Evolutionary conservation across 2,888 invertebrate genomes (phyloP).

Genomic region (Tipula helvola): DNA sequence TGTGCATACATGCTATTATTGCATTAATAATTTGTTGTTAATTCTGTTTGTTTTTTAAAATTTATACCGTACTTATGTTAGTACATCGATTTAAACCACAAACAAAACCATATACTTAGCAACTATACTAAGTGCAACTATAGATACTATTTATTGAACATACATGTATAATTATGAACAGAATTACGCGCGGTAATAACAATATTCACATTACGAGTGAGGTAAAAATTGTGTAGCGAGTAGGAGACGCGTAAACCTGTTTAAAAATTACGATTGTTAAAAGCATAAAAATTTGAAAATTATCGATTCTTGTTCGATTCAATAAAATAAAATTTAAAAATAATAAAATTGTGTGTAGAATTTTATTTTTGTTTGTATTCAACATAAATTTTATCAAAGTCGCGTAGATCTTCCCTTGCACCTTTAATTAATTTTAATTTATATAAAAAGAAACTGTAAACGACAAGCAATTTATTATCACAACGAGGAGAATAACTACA

Average conservation of each 20-base stretch:
- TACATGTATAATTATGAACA: too few relatives aligned
- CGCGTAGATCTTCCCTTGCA: not conserved
- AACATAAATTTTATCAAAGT: not conserved
- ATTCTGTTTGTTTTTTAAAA: not conserved
- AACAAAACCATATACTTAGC: not conserved
- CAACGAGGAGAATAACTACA: not conserved
- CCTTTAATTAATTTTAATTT: constrained; percentile 4
- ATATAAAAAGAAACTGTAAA: not conserved
- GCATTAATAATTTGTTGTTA: not conserved
- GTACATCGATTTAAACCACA: not conserved
- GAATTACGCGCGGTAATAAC: too few relatives aligned
- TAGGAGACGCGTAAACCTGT: not conserved
- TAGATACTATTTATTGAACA: too few relatives aligned
- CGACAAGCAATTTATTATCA: not conserved
- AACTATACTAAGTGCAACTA: not conserved
- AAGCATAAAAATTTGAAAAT: not conserved
- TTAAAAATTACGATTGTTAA: not conserved
- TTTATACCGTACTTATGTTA: not conserved
- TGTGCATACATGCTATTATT: not conserved
- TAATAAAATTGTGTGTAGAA: not conserved
- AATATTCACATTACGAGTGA: not conserved
- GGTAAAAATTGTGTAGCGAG: not conserved
- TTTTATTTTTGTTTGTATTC: not conserved
- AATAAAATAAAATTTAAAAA: not conserved
- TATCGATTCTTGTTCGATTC: not conserved